Evolutionary conservation across 2,113 vertebrate genomes (phyloP), one percentile per base, ranked within the genome.

Genomic region (Pleuronectes platessa): DNA sequence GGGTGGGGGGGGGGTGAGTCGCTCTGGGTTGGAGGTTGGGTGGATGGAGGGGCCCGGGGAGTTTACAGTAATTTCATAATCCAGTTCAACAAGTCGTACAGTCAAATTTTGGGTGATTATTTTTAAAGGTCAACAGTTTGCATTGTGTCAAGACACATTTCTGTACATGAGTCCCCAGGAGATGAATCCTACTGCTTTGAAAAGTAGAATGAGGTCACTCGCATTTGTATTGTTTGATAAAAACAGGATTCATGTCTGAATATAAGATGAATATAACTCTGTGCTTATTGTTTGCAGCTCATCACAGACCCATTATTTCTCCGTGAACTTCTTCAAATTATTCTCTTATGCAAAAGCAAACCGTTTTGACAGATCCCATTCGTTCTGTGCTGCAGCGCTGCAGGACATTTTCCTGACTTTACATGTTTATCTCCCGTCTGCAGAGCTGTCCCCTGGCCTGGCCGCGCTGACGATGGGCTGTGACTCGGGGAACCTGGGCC

Each of bases 371-470:
- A 58, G 14, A 60, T 1, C 21, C 8, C 2, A 31, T 23, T 10
- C 27, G 9, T 20, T 58, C 3, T 53, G 21, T 74, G 55, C 24
- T 8, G 7, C 31, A 64, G 49, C 0, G 13, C 35, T 15, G 0
- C 49, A 37, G 17, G 45, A 53, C 64, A 45, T 73, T 20, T 61
- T 20, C 20, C 12, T 23, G 4, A 56, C 61, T 35, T 18, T 68
- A 5, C n/a, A 31, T 55, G 4, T 15, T 51, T 18, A n/a, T 74
- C 53, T 55, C 23, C 70, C 70, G 53, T 35, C 74, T 74, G 37
- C 85, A 94, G 94, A 88, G 31, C 54, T 94, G 71, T 92, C 91
- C 37, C 86, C 91, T 0, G 90, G 92, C 27, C 74, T 93, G 27
- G 91, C 91, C 1, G 93, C 92, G 0, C 85, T 94, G 62, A 92